Evolutionary conservation across 37 sponge, comb jelly and placozoan genomes (phyloP).

Genomic region (Agelas oroides): DNA sequence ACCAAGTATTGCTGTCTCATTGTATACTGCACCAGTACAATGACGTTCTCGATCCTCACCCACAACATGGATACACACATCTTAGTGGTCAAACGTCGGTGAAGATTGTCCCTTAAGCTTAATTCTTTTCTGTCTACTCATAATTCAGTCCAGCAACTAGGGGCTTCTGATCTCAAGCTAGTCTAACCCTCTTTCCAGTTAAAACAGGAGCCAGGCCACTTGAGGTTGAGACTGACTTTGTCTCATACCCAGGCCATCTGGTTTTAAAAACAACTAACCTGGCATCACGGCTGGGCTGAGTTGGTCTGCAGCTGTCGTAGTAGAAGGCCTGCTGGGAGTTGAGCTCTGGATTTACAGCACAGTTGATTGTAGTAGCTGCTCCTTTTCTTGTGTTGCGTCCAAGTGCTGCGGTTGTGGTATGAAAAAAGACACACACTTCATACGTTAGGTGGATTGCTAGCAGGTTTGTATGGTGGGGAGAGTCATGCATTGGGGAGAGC

Average conservation of each 20-base stretch:
- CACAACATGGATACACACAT: no score
- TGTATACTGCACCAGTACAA: no score
- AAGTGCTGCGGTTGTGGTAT: not conserved
- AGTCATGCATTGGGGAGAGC: no score
- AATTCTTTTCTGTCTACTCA: no score
- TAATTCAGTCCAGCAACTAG: no score
- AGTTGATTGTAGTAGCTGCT: slow-evolving; percentile 75
- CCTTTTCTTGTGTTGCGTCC: slow-evolving; percentile 51
- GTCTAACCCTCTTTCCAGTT: no score
- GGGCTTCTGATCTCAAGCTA: no score
- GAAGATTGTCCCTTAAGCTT: no score
- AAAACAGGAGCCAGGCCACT: not conserved
- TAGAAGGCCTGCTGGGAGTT: slow-evolving; percentile 64
- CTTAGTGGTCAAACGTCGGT: no score
- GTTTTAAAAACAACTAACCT: slow-evolving; percentile 25
- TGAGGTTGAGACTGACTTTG: not conserved
- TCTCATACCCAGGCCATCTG: not conserved
- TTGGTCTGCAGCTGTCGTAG: slow-evolving; percentile 59
- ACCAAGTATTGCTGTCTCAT: no score
- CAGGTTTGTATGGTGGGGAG: no score
- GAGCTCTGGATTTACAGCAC: slow-evolving; percentile 77
- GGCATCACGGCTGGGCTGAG: slow-evolving; percentile 9
- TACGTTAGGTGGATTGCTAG: not conserved
- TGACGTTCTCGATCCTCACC: no score
- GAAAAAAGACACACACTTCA: not conserved